Base-by-base conservation (phyloP, 30 jellyfish, hydroid and myxozoan species). In the Turritopsis dohrnii region DNA sequence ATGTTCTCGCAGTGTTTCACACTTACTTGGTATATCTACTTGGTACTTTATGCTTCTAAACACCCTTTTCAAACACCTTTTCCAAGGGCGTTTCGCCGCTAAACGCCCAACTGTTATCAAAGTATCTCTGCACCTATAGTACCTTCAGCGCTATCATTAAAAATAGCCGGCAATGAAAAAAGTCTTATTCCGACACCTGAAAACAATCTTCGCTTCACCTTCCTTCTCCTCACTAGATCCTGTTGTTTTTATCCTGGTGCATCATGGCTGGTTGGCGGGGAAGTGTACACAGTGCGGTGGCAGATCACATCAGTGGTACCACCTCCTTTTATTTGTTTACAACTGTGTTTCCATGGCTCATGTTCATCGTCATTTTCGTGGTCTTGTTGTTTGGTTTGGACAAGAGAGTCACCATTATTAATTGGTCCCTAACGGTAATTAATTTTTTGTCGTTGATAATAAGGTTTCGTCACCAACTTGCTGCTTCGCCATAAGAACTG, bases 191-290 rank as follows among this genome's bases (percentile, higher is more conserved):
- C n/a, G n/a, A n/a, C n/a, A n/a, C n/a, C n/a, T n/a, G n/a, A n/a
- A n/a, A n/a, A n/a, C n/a, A n/a, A n/a, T n/a, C n/a, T n/a, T n/a
- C n/a, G 60, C 13, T 13, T 41, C 60, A 41, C 60, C 13, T 41
- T 3, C 13, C 9, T 41, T 41, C n/a, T 41, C 13, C 13, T 41
- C 13, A n/a, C 30, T 69, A 74, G 83, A 41, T 74, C 4, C 65
- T 74, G 8, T 30, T 74, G 27, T 74, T 74, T n/a, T 74, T 74
- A 41, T 26, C 83, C 3, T 74, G 83, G 83, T 74, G 83, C 21
- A 74, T 74, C 65, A 74, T 74, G 83, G 83, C 83, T 9, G 83
- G 83, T 52, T 74, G 83, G 83, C 28, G 83, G n/a, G 83, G 83
- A 21, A 41, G 41, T 24, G 83, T 74, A 74, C 74, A 0, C n/a